Base-by-base conservation (phyloP, 2,113 vertebrate genomes). In the Psilopogon haemacephalus region DNA sequence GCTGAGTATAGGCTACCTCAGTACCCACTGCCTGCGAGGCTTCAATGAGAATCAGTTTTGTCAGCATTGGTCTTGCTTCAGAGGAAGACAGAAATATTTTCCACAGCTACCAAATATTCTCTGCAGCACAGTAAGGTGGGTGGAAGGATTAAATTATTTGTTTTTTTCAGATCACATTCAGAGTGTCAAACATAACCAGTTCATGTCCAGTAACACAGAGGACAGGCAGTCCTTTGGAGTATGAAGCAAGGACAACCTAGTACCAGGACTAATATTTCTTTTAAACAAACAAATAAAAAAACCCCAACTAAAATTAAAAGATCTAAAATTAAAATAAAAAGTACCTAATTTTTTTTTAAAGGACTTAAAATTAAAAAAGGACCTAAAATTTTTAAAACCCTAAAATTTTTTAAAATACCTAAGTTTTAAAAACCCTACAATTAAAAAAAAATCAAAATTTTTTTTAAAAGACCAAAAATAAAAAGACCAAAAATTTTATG, bases 121-220 rank as follows among this genome's bases (percentile, higher is more conserved):
- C 63, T 90, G 77, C 55, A 60, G 65, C 52, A 74, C 5, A 5
- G 50, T 59, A 96, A 86, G 21, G 37, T 68, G 72, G 64, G 42
- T 67, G 65, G 48, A 86, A 75, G 70, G 60, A 68, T 14, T 28
- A 86, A 69, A n/a, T n/a, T n/a, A n/a, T 70, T 32, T 64, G 68
- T 67, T n/a, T 92, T 89, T 65, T 71, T 82, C 74, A 94, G 74
- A 32, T 72, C 18, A 10, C 56, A 67, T 60, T 96, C 30, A 35
- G 77, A 95, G 74, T 92, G 73, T 88, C 79, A 91, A 78, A 70
- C 58, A 79, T 64, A 95, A 54, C 89, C 89, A 96, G 76, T 67
- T 94, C 59, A 60, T 79, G 74, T 80, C 79, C 59, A 32, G 91
- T 93, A 96, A 93, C 90, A 90, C 30, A 94, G 84, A 86, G 55